Evolutionary conservation across 1,140 invertebrate genomes (phyloP).

Genomic region (Meloidogyne hapla): DNA sequence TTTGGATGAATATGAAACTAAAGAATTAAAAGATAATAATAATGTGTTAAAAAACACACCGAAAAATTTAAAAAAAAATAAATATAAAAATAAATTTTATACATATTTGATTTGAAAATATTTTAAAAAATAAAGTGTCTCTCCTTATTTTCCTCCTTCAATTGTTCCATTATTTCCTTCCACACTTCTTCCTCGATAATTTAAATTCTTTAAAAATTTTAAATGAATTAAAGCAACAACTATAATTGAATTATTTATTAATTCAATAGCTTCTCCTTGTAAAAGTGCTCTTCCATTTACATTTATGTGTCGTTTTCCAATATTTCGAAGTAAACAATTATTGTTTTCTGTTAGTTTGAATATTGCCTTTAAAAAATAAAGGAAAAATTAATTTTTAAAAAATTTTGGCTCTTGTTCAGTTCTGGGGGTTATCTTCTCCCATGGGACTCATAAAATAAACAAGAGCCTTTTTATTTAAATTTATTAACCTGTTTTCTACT

Average conservation of each 20-base stretch:
- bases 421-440: too few relatives aligned
- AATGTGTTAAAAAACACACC: too few relatives aligned
- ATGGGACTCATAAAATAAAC: too few relatives aligned
- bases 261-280: conserved; percentile 18
- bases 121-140: too few relatives aligned
- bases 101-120: too few relatives aligned
- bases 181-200: conserved; percentile 27
- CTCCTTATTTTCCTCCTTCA: not conserved
- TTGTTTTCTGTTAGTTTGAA: conserved; percentile 86
- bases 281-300: conserved; percentile 83
- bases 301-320: conserved; percentile 89
- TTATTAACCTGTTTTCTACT: conserved; percentile 46
- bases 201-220: conserved; percentile 46
- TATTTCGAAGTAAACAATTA: conserved; percentile 88
- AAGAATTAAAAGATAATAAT: too few relatives aligned
- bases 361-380: conserved; percentile 58
- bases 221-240: conserved; percentile 72
- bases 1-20: too few relatives aligned
- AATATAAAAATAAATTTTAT: too few relatives aligned
- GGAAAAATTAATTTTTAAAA: too few relatives aligned
- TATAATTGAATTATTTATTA: conserved; percentile 82
- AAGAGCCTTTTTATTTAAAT: conserved; percentile 66
- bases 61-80: too few relatives aligned
- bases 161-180: not conserved
- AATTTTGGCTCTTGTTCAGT: too few relatives aligned